Base-by-base conservation (phyloP, 1,140 invertebrate species). In the Drosophila subpulchrella region DNA sequence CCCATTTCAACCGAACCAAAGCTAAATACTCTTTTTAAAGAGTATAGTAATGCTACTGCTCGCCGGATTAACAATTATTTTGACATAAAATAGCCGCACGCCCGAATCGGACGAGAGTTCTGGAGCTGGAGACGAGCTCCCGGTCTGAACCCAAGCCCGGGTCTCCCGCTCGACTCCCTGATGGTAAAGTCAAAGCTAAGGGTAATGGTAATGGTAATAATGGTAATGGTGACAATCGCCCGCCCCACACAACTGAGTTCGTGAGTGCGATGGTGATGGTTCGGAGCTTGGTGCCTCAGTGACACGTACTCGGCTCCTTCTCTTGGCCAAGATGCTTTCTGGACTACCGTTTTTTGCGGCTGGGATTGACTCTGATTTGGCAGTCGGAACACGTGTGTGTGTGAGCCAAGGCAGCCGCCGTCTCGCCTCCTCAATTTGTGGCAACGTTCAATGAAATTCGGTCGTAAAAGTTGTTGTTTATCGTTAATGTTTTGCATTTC, bases 81-180 rank as follows among this genome's bases (percentile, higher is more conserved):
- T 89, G 84, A 89, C 80, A 88, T 88, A 72, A 88, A 88, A 89
- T 81, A 84, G 70, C 80, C 79, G 72, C 83, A 83, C 63, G 75
- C 66, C 72, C 50, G 54, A 76, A 53, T 39, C 36, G 44, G 47
- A 68, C 75, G 58, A 50, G 51, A 57, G 42, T 70, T 59, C 58
- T 46, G 62, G 56, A 74, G 51, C 59, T 63, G 46, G 50, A 44
- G 51, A 71, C 12, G 54, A 56, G 68, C 66, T 58, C 27, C 48
- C n/a, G 61, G 34, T 7, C 36, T 47, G 34, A 27, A 13, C 6
- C 20, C 20, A 32, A 30, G 32, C 41, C 39, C n/a, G 53, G 46
- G 12, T 41, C 55, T 57, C 34, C 59, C 55, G 60, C 30, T 38
- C 48, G 27, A 13, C 58, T 54, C 51, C 71, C 34, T 27, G 62